These are phyloP conservation scores for Archaeoteleia sp. DNA, from an alignment of 2,888 invertebrate species.

Conservation along the genomic window DNA sequence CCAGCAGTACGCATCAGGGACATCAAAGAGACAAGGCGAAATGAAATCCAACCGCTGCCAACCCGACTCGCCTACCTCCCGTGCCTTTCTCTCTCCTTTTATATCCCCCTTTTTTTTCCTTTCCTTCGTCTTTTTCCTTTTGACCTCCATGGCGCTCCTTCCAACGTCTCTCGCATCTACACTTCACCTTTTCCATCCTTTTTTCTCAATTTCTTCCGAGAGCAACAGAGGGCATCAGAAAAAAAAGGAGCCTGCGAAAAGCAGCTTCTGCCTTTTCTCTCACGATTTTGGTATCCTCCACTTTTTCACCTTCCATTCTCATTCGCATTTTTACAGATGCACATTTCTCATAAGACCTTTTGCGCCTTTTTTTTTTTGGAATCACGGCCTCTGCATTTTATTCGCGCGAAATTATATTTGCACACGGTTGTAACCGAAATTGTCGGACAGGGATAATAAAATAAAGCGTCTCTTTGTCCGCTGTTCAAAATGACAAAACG, in stretches of 20 bases:
- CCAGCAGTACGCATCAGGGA: conserved; percentile 75
- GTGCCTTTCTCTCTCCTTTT: conserved; percentile 24
- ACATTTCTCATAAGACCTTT: conserved; percentile 38
- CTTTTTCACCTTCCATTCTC: conserved; percentile 54
- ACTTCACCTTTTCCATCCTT: conserved; percentile 33
- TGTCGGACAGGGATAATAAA: no score
- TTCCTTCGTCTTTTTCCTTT: conserved; percentile 39
- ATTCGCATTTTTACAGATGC: conserved; percentile 31
- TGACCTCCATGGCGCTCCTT: conserved; percentile 28
- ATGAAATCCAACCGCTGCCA: conserved; percentile 74
- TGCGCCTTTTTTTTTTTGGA: background rate
- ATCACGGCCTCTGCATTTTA: background rate
- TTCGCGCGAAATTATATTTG: conserved; percentile 16
- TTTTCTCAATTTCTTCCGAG: conserved; percentile 32
- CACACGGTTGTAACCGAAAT: no score
- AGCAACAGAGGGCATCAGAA: conserved; percentile 13
- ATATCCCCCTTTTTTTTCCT: conserved; percentile 39
- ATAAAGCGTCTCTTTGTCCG: no score
- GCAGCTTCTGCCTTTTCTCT: conserved; percentile 39
- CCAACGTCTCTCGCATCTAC: background rate
- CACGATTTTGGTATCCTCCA: conserved; percentile 31
- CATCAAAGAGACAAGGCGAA: conserved; percentile 76
- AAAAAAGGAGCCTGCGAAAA: conserved; percentile 42
- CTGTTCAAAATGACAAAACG: no score
- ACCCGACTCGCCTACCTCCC: conserved; percentile 58